These are phyloP conservation scores for Melanostoma mellinum DNA, from an alignment of 2,888 invertebrate genomes.

Conservation along the genomic window DNA sequence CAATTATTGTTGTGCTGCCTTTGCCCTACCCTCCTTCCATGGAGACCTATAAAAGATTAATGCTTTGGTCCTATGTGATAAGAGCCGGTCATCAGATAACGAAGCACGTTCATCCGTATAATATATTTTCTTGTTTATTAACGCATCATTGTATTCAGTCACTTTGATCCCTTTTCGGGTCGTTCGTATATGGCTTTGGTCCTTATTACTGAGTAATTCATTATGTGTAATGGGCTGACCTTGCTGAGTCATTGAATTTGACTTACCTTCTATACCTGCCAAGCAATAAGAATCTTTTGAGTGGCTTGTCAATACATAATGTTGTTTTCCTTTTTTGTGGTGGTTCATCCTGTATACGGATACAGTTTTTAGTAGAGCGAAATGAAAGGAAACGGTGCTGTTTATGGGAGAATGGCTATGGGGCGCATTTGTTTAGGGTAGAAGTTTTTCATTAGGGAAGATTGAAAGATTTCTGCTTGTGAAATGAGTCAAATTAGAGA, in stretches of 20 bases:
- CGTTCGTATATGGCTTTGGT: neutral
- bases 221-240: neutral
- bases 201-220: neutral
- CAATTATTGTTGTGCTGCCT: neutral
- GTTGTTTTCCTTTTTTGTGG: too few species aligned
- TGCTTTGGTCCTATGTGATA: slow-evolving; percentile 27
- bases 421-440: too few species aligned
- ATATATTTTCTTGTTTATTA: slow-evolving; percentile 16
- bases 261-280: slow-evolving; percentile 4
- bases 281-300: too few species aligned
- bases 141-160: slow-evolving; percentile 6
- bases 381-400: too few species aligned
- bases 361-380: too few species aligned
- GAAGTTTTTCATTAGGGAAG: too few species aligned
- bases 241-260: slow-evolving; percentile 28
- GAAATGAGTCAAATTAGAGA: too few species aligned
- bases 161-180: slow-evolving; percentile 16
- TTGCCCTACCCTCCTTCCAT: too few species aligned
- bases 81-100: slow-evolving; percentile 23
- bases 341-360: too few species aligned
- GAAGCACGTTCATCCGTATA: neutral
- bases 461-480: too few species aligned
- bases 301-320: too few species aligned
- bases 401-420: too few species aligned
- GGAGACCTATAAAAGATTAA: slow-evolving; percentile 8